These are phyloP conservation scores for Ramphastos sulfuratus DNA, from an alignment of 2,113 vertebrate species.

Conservation along the genomic window DNA sequence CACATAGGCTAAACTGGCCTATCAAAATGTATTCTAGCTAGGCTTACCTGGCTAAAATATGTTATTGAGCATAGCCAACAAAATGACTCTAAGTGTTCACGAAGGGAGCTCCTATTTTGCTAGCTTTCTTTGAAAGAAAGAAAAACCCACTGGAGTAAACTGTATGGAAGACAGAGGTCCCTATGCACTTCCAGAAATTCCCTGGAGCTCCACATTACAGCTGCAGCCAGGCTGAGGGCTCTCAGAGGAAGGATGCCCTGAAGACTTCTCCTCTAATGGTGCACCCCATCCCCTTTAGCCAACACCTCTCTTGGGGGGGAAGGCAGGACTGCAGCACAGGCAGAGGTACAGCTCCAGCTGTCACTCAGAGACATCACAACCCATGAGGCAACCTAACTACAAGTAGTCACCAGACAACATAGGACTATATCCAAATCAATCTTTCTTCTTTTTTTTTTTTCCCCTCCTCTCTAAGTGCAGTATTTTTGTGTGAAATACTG, in stretches of 20 bases:
- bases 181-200: neutral
- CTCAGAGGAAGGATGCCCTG: neutral
- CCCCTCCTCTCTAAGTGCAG: neutral
- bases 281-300: neutral
- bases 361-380: neutral
- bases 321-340: neutral
- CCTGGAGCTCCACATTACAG: accelerated
- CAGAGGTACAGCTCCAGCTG: neutral
- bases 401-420: neutral
- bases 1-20: neutral
- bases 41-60: neutral
- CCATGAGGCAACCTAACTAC: neutral
- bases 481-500: neutral
- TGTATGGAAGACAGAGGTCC: neutral
- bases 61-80: neutral
- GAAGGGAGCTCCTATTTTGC: neutral
- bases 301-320: neutral
- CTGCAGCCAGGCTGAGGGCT: neutral
- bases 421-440: neutral
- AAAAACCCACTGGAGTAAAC: neutral
- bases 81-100: neutral
- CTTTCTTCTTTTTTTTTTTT: neutral
- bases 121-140: neutral
- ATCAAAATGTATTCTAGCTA: neutral
- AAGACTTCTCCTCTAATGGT: neutral